Evolutionary conservation across 2,113 vertebrate species (phyloP), one percentile per base, ranked within the genome.

Genomic region (Pseudopipra pipra): DNA sequence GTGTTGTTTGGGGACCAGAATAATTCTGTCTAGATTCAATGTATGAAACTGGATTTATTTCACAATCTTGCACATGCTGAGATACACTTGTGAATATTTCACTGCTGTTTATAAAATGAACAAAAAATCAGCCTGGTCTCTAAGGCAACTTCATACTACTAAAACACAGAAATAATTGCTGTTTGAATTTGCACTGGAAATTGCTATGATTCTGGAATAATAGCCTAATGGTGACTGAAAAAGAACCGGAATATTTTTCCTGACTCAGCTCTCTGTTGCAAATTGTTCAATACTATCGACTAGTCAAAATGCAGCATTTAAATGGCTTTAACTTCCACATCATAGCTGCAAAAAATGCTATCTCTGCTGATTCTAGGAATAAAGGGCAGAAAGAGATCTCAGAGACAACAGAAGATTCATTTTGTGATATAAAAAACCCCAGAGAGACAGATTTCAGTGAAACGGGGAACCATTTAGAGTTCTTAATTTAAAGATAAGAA

Each of bases 281-380:
- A 39, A 84, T 84, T 90, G 85, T 30, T 95, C 93, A 84, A 86
- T 90, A 89, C 20, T 95, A 86, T 90, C 54, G 92, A 93, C 56
- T 68, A 67, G 65, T 76, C 33, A 51, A 93, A 96, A 93, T 61
- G 44, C 47, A 78, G 67, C 81, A 91, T 80, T 71, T 80, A 95
- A 95, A 84, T 65, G 22, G 33, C 35, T 95, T 91, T 86, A 71
- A 68, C 30, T 84, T 90, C 37, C 62, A 68, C 12, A 63, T 90
- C 31, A 68, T 41, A 75, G 39, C 23, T 56, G 47, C 21, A 93
- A 92, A 95, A 96, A 86, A 39, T 39, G 22, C 41, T 58, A 5
- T 61, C 18, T 17, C 30, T 74, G 75, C 47, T 90, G 39, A 63
- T 86, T 81, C 18, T 62, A 59, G 82, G 51, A 91, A 74, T 31